Percentiles rank a stretch among this genome's conserved stretches.
Evolutionary conservation across 2,888 invertebrate genomes (phyloP).

Genomic region (Oegoconia quadripuncta): DNA sequence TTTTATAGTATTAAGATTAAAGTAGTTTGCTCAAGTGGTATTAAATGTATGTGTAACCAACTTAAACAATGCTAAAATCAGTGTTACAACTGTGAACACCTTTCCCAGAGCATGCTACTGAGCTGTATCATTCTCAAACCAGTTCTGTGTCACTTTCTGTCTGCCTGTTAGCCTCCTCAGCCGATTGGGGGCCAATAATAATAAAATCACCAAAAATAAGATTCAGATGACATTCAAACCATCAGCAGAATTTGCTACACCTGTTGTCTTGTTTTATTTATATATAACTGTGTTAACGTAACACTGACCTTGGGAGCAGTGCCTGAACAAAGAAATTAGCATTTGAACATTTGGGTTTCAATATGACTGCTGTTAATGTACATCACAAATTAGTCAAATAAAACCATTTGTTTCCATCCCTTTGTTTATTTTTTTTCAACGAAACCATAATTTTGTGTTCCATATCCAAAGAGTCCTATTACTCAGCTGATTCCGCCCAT

Average conservation of each 20-base stretch:
- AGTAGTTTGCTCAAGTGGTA: too few species aligned
- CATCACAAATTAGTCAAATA: conserved; percentile 73
- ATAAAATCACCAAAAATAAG: too few species aligned
- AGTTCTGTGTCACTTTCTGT: too few species aligned
- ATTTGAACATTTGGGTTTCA: conserved; percentile 25
- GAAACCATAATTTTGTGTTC: background rate
- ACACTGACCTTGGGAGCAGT: conserved; percentile 23
- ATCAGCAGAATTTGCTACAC: background rate
- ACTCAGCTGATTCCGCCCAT: background rate
- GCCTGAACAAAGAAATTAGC: conserved; percentile 30
- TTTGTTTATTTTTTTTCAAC: conserved; percentile 24
- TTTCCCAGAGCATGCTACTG: too few species aligned
- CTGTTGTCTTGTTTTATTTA: conserved; percentile 6
- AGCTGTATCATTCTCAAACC: too few species aligned
- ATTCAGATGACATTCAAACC: background rate
- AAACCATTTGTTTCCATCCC: conserved; percentile 58
- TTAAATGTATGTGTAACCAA: too few species aligned
- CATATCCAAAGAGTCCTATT: background rate
- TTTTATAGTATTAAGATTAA: background rate
- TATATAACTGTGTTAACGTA: conserved; percentile 17
- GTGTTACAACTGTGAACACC: too few species aligned
- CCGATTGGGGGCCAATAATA: too few species aligned
- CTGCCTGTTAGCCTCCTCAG: too few species aligned
- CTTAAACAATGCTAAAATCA: too few species aligned
- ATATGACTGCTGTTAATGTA: conserved; percentile 49